phyloP scores from a whole-genome alignment of 2,113 vertebrate species.

The Todiramphus saurophagus region DNA sequence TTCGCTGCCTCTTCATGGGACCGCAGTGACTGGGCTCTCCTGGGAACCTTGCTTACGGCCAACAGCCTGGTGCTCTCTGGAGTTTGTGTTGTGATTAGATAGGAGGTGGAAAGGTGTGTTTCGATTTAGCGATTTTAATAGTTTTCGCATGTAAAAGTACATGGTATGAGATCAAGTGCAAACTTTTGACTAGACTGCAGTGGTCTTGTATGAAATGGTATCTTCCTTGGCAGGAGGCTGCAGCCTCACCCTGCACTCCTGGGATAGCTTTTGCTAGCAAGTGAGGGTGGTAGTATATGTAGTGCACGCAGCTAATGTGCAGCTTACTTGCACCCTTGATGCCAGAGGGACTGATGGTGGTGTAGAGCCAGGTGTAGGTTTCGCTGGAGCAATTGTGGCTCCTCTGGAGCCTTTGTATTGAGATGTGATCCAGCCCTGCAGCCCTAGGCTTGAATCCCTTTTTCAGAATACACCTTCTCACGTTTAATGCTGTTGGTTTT shows the following conservation, averaged over 20 bases:
- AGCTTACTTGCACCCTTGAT: rapidly evolving
- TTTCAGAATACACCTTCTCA: not conserved
- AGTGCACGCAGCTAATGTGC: rapidly evolving
- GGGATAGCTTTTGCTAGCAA: not conserved
- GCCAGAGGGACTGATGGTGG: rapidly evolving
- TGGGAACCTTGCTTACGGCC: rapidly evolving
- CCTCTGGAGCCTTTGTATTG: not conserved
- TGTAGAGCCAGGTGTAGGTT: rapidly evolving
- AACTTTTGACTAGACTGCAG: not conserved
- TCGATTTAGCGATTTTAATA: rapidly evolving
- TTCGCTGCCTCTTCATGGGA: rapidly evolving
- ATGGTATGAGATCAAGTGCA: rapidly evolving
- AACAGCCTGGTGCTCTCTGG: not conserved
- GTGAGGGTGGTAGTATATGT: rapidly evolving
- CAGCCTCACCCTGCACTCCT: not conserved
- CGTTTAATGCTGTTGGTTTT: not conserved
- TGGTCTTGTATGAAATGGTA: rapidly evolving
- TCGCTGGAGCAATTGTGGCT: not conserved
- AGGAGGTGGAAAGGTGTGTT: not conserved
- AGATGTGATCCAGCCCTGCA: not conserved
- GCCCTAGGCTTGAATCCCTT: conserved; percentile 15
- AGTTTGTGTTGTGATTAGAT: not conserved
- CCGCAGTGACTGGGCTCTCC: rapidly evolving
- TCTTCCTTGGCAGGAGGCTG: not conserved
- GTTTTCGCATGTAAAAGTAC: rapidly evolving